Conservation (phyloP, 2,888 invertebrate species). For the Calameuta pallipes region DNA sequence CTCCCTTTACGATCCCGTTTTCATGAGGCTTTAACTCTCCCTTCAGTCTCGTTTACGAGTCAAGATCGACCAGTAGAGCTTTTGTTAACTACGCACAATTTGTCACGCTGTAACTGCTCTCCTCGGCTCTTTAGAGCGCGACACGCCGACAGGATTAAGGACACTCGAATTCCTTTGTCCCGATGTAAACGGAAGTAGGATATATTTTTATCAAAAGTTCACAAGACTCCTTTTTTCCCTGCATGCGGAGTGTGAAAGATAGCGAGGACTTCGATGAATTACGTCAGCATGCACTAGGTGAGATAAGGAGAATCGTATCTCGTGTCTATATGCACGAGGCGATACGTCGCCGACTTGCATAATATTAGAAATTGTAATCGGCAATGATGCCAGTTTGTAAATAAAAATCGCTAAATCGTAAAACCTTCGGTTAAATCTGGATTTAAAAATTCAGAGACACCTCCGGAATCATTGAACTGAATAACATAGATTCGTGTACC, state of each 20-base stretch:
- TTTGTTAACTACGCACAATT: constrained; percentile 22
- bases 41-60: constrained; percentile 9
- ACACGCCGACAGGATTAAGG: constrained; percentile 4
- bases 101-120: constrained; percentile 19
- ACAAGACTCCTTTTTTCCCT: background rate
- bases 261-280: background rate
- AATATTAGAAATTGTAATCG: background rate
- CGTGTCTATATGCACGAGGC: background rate
- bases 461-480: background rate
- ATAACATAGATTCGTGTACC: background rate
- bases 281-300: background rate
- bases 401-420: background rate
- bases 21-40: constrained; percentile 38
- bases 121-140: constrained; percentile 6
- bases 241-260: background rate
- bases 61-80: constrained; percentile 7
- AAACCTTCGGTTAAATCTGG: background rate
- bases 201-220: background rate
- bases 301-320: background rate
- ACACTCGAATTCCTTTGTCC: background rate
- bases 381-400: background rate
- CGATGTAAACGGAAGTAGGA: background rate
- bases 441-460: background rate
- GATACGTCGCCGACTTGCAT: background rate
- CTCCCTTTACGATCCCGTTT: constrained; percentile 41